Base-by-base conservation (phyloP, 2,113 vertebrate species). In the Microcebus ravelobensis region DNA sequence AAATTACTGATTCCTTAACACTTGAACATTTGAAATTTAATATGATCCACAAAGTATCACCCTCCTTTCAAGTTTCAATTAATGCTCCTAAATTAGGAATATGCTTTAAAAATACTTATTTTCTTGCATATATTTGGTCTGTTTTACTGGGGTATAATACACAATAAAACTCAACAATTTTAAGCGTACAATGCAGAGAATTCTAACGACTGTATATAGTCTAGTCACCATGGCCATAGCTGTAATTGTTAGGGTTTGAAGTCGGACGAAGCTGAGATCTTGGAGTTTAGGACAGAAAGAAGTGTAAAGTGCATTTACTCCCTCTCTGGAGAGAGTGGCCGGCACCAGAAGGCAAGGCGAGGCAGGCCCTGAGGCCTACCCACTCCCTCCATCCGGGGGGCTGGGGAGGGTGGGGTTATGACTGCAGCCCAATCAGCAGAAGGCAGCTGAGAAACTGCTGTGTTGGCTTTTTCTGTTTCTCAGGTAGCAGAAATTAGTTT, bases 211-310 rank as follows among this genome's bases (percentile, higher is more conserved):
- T 9, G 14, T 3, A 1, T 45, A 27, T 39, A 45, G 25, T 17
- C 42, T 45, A 2, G 71, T 10, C 10, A 55, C 45, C 14, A 12
- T 7, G 8, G 14, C 9, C 4, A 3, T 0, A 11, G 17, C 25
- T 59, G 48, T 61, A 5, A 63, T 29, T 63, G 25, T 63, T 11
- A 63, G 27, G 59, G 61, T 27, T 11, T 29, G 11, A 63, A 63
- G 61, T 63, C 11, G 10, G 12, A 29, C 11, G 61, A 11, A 25
- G 61, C 25, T 29, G 61, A 63, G 61, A 63, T 63, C 61, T 63
- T 11, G 12, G 61, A 63, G 27, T 63, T 63, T 13, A 63, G 61
- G 61, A 29, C 25, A 63, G 61, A 63, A 63, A 63, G 61, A 63
- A 63, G 61, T 4, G 1, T 27, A 27, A 63, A 63, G 61, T 29